Percentiles rank a stretch among this genome's conserved stretches.
These are phyloP conservation scores for Drosophila ogumai DNA, from an alignment of 1,140 invertebrate genomes.

Conservation along the genomic window DNA sequence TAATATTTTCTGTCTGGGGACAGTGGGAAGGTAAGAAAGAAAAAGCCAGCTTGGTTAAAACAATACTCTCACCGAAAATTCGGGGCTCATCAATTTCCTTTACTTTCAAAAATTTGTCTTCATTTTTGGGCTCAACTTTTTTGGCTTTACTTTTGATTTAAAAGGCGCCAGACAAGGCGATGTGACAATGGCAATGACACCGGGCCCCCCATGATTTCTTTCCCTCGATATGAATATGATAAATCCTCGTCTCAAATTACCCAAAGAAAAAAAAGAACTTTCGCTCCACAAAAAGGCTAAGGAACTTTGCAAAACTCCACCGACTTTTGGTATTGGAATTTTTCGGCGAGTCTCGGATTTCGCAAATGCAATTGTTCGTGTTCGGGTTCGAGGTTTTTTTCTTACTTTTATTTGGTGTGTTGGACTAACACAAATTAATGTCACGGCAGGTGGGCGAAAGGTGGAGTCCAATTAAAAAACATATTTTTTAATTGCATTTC, in stretches of 20 bases:
- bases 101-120: constrained; percentile 27
- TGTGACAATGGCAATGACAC: constrained; percentile 66
- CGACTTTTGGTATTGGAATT: constrained; percentile 8
- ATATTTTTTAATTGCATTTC: constrained; percentile 80
- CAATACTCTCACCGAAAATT: constrained; percentile 16
- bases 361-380: constrained; percentile 40
- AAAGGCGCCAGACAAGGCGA: constrained; percentile 53
- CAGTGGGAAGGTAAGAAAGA: constrained; percentile 7
- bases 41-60: constrained; percentile 14
- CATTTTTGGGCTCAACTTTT: constrained; percentile 30
- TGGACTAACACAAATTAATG: constrained; percentile 74
- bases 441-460: constrained; percentile 69
- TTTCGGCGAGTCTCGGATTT: constrained; percentile 39
- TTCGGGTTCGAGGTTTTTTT: not conserved
- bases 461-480: constrained; percentile 70
- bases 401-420: constrained; percentile 27
- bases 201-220: constrained; percentile 31
- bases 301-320: constrained; percentile 17
- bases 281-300: constrained; percentile 49
- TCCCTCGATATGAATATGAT: constrained; percentile 42
- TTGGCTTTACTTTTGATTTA: constrained; percentile 59
- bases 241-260: constrained; percentile 69
- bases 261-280: constrained; percentile 23
- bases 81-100: constrained; percentile 49
- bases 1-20: constrained; percentile 17